Percentiles rank a stretch among this genome's conserved stretches.
These are phyloP conservation scores for Prunella himalayana DNA, from an alignment of 2,113 vertebrate species.

Conservation along the genomic window DNA sequence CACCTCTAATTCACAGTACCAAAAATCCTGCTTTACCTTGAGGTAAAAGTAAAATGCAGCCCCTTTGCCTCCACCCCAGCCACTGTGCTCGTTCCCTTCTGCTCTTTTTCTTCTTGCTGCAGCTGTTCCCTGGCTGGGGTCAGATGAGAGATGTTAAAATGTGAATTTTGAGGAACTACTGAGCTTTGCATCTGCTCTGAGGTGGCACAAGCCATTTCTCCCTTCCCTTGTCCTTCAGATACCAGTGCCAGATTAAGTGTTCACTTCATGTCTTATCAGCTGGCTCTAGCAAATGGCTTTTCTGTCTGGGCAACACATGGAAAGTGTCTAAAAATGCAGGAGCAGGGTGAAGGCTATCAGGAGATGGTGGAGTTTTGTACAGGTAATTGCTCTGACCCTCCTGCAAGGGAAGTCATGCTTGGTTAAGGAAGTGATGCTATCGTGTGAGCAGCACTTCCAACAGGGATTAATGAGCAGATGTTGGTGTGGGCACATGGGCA, in stretches of 20 bases:
- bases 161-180: not conserved
- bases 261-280: not conserved
- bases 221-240: not conserved
- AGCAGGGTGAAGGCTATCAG: not conserved
- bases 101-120: not conserved
- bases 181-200: not conserved
- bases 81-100: rapidly evolving
- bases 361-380: not conserved
- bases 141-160: not conserved
- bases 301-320: not conserved
- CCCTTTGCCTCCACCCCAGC: not conserved
- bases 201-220: not conserved
- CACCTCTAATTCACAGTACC: not conserved
- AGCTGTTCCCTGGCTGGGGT: not conserved
- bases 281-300: not conserved
- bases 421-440: not conserved
- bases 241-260: not conserved
- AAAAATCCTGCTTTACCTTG: not conserved
- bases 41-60: not conserved
- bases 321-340: not conserved
- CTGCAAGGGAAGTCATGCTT: not conserved
- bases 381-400: not conserved
- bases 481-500: rapidly evolving
- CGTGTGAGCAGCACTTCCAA: rapidly evolving
- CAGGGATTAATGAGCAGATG: not conserved